Base-by-base conservation (phyloP, 2,888 invertebrate species). In the Disparrhopalites patrizii region DNA sequence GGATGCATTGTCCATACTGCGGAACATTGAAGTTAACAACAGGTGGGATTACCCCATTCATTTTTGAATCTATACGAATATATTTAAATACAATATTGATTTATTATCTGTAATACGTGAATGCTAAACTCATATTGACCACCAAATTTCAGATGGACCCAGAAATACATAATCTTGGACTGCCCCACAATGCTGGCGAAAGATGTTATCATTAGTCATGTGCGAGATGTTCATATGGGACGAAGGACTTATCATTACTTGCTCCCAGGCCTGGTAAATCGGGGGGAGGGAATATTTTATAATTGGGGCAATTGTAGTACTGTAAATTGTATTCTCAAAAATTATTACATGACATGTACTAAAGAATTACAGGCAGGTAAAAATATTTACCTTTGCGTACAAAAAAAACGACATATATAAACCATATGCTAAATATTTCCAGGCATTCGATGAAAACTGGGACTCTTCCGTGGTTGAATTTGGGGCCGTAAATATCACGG, bases 401-500 rank as follows among this genome's bases (percentile, higher is more conserved):
- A n/a, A n/a, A n/a, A n/a, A n/a, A n/a, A n/a, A n/a, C n/a, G n/a
- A n/a, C n/a, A n/a, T n/a, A n/a, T n/a, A n/a, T n/a, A n/a, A n/a
- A n/a, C n/a, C n/a, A n/a, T n/a, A n/a, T n/a, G n/a, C n/a, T n/a
- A n/a, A n/a, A n/a, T n/a, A 3, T 56, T 74, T 73, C 76, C 81
- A 93, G 93, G 91, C 93, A 79, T 93, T 95, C 91, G 93, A 95
- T 81, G 95, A 95, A 81, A 87, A 92, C 78, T 93, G 93, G 91
- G 93, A 95, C 78, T 89, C 88, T 77, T 92, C 93, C 83, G 89
- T 95, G 76, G 90, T 91, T 76, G 94, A 96, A 83, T 96, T 91
- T 79, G 97, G 97, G 57, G 97, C 97, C 75, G 92, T 98, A 77
- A 69, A 69, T 47, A 94, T 98, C 76, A 97, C 97, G 18, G 98